Evolutionary conservation across 92 coral and sea anemone species (phyloP), one percentile per base, ranked within the genome.

Genomic region (Porites lobata): DNA sequence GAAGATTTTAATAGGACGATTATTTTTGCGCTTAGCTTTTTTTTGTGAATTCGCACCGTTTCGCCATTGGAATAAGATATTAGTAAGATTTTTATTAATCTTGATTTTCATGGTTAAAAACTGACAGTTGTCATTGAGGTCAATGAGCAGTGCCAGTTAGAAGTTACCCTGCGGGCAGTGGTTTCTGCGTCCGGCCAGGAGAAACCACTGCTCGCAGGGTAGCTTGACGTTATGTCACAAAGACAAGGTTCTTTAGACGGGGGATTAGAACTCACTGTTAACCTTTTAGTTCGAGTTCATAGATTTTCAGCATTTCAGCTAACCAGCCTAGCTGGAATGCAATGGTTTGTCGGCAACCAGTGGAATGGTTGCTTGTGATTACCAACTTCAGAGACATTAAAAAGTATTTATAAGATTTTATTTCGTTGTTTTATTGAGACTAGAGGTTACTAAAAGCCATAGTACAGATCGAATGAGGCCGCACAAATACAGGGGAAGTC

Each of bases 341-440:
- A 56, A 56, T 56, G 61, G 61, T 56, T 56, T 56, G 15, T 56
- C 20, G 22, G 68, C n/a, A 17, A 10, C 68, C 2, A 63, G n/a
- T 63, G 8, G 22, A 20, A 6, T 63, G 7, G 73, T 29, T 69
- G 51, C 73, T 69, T 69, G 15, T 69, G 73, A 24, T 24, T 21
- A 43, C 14, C 24, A 69, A 9, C 50, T 69, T 69, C 17, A 69
- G 61, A 56, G 61, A 69, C 51, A 69, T 10, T 69, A 69, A 69
- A 69, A 50, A 69, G 73, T 69, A 69, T 69, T 69, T 69, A 69
- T 69, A 69, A 69, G 73, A 69, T 56, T 56, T 9, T 56, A 26
- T 69, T 21, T 69, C 14, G 29, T 29, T 56, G 11, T 12, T 0
- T 56, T 14, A 10, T 12, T 8, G 13, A 10, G 7, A 14, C 17